Percentiles rank a stretch among this genome's conserved stretches.
Evolutionary conservation across 2,888 invertebrate genomes (phyloP).

Genomic region (Yponomeuta plumbellus): DNA sequence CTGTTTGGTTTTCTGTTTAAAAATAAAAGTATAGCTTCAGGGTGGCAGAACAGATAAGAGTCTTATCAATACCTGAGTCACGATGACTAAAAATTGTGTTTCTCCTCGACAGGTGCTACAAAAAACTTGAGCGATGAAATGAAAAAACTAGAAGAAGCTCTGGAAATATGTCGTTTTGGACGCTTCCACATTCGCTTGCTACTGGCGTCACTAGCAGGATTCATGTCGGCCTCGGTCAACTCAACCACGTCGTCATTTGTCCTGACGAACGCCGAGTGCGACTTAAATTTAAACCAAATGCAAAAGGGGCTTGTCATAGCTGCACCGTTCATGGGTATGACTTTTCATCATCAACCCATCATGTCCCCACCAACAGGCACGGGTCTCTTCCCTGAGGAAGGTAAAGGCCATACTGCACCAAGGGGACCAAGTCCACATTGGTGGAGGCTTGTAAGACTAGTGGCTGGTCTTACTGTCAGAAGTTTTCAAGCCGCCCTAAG

Average conservation of each 20-base stretch:
- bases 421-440: too few relatives aligned
- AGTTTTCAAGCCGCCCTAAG: too few relatives aligned
- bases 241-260: conserved; percentile 46
- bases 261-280: conserved; percentile 48
- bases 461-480: too few relatives aligned
- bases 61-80: neutral
- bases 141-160: conserved; percentile 43
- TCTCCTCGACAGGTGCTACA: neutral
- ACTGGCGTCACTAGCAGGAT: conserved; percentile 35
- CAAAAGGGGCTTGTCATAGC: conserved; percentile 45
- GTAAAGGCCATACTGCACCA: too few relatives aligned
- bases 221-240: conserved; percentile 35
- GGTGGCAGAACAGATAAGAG: neutral
- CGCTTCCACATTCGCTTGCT: conserved; percentile 41
- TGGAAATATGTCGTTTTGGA: conserved; percentile 43
- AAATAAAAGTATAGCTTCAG: neutral
- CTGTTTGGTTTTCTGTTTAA: too few relatives aligned
- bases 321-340: conserved; percentile 47
- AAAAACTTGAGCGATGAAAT: conserved; percentile 24
- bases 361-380: too few relatives aligned
- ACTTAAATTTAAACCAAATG: conserved; percentile 43
- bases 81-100: neutral
- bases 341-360: too few relatives aligned
- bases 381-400: too few relatives aligned
- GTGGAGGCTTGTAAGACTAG: too few relatives aligned